Percentiles rank a stretch among this genome's conserved stretches.
phyloP scores from a whole-genome alignment of 2,797 vertebrate genomes.

The Leptoclinus maculatus region DNA sequence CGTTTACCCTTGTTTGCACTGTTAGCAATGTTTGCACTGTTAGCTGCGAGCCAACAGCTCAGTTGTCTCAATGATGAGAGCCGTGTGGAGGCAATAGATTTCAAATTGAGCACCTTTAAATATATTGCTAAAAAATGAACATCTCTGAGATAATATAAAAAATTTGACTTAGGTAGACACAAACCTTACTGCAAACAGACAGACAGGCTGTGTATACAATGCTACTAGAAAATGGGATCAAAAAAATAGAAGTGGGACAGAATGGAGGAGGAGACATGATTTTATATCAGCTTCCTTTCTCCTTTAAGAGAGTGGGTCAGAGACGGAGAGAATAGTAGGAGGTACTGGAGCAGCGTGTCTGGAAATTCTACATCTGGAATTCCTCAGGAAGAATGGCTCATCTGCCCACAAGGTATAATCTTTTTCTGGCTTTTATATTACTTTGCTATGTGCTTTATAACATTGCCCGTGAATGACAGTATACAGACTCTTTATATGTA shows the following conservation, averaged over 20 bases:
- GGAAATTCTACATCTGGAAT: conserved; percentile 53
- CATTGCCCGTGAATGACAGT: neutral
- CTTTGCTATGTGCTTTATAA: neutral
- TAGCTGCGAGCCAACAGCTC: neutral
- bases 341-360: neutral
- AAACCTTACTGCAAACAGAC: neutral
- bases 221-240: neutral
- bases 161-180: neutral
- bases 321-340: neutral
- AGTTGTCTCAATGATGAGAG: neutral
- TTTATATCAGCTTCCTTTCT: conserved; percentile 6
- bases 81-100: neutral
- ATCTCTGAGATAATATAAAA: neutral
- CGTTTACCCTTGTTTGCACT: neutral
- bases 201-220: neutral
- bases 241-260: neutral
- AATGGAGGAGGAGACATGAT: neutral
- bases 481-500: neutral
- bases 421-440: neutral
- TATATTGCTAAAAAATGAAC: neutral
- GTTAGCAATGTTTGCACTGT: neutral
- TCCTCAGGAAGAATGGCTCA: conserved; percentile 8
- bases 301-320: conserved; percentile 26
- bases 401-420: conserved; percentile 57
- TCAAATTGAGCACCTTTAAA: neutral